Evolutionary conservation across 1,140 invertebrate species (phyloP), one percentile per base, ranked within the genome.

Genomic region (Panagrolaimus sp.): DNA sequence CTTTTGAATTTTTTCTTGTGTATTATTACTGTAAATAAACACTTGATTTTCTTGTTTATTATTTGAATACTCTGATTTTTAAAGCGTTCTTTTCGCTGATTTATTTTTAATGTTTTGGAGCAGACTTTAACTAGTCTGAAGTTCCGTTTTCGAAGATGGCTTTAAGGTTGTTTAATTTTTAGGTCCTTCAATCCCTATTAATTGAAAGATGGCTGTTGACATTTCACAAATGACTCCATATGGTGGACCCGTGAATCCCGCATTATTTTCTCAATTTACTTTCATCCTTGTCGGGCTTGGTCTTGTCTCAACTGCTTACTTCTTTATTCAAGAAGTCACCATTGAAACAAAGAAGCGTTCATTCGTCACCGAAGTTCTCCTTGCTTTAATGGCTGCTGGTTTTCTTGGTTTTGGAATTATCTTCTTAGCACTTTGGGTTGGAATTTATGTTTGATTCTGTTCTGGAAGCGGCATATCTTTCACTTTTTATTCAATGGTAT

Each of bases 231-330:
- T 82, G 74, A 32, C 65, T 3, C 66, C 68, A 9, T 82, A 78
- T 48, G 66, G 32, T 12, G 70, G 70, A 17, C 80, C 80, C 8
- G 78, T 79, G 64, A 43, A 70, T 62, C 26, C 38, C 7, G 32
- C 46, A 21, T 43, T 26, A 21, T 97, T 94, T 86, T 94, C 95
- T 52, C 90, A 96, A 81, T 86, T 98, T 38, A 91, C 94, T 7
- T 84, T 96, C 24, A 89, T 97, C 12, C 86, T 98, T 12, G 85
- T 98, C 47, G 90, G 90, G 66, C 94, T 98, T 82, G 95, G 95
- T 43, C 90, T 97, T 70, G 95, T 98, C 83, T 97, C 97, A 84
- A 97, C 94, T 45, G 94, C 94, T 24, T 97, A 94, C 93, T 98
- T 98, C 86, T 96, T 98, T 84, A 93, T 98, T 17, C 86, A 86